Base-by-base conservation (phyloP, 2,797 vertebrate species). In the Chelon auratus region DNA sequence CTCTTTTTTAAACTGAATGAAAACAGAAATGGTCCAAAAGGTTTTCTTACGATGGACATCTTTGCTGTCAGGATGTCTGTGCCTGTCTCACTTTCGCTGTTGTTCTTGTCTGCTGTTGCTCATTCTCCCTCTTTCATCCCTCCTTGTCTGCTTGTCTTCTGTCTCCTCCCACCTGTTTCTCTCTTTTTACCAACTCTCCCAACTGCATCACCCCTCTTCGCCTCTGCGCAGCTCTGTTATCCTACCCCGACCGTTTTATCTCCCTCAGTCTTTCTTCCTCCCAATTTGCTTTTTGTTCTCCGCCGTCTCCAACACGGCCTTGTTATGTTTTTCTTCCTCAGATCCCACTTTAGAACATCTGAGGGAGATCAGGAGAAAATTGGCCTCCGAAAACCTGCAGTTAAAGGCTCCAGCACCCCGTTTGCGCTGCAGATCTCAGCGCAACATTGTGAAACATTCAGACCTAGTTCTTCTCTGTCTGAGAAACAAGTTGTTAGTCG, bases 311-410 rank as follows among this genome's bases (percentile, higher is more conserved):
- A 77, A 83, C 79, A 64, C 79, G 64, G 81, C 82, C 84, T 92
- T 91, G 90, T 91, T 91, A 89, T 91, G 90, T 92, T 91, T 89
- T 87, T 82, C 85, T 86, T 80, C 86, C 86, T 89, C 84, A 90
- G 90, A 89, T 92, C 88, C 88, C 88, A 87, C 87, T 89, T 92
- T 90, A 89, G 80, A 92, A 89, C 90, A 93, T 91, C 90, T 91
- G 89, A 92, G 82, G 72, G 81, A 90, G 91, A 92, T 92, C 89
- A 91, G 87, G 88, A 80, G 90, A 88, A 92, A 92, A 92, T 91
- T 92, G 91, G 88, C 87, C 88, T 89, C 86, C 47, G 68, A 90
- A 91, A 92, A 87, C 87, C 85, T 87, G 82, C 84, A 88, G 91
- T 91, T 91, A 91, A 89, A 91, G 86, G 85, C 85, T 89, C 76